Evolutionary conservation across 2,888 invertebrate species (phyloP).

Genomic region (Drosophila niveifrons): DNA sequence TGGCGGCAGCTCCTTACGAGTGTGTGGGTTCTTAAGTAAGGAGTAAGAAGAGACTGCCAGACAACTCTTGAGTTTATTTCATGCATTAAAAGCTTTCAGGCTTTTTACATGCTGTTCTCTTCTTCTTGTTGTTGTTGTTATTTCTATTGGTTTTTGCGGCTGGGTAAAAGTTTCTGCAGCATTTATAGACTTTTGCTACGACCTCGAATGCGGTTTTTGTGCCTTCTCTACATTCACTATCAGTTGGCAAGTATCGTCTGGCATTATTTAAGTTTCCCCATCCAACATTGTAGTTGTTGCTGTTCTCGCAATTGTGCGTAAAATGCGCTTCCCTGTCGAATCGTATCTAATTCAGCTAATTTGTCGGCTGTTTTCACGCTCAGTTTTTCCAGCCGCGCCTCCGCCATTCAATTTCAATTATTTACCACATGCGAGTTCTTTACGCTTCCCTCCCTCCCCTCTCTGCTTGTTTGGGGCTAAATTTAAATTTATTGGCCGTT

Average conservation of each 20-base stretch:
- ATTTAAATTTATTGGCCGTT: conserved; percentile 72
- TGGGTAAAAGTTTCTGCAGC: conserved; percentile 59
- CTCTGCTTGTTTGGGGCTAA: conserved; percentile 24
- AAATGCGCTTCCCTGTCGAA: conserved; percentile 53
- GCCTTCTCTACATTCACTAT: conserved; percentile 47
- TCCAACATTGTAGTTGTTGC: conserved; percentile 10
- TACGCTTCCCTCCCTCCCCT: background rate
- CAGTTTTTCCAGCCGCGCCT: conserved; percentile 34
- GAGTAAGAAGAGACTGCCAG: conserved; percentile 39
- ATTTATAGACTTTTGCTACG: conserved; percentile 58
- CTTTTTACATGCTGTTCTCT: conserved; percentile 29
- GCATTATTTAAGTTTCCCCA: conserved; percentile 49
- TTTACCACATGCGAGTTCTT: conserved; percentile 24
- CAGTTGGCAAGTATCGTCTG: conserved; percentile 59
- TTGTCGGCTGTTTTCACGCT: conserved; percentile 60
- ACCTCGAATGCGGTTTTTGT: conserved; percentile 46
- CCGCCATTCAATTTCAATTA: conserved; percentile 53
- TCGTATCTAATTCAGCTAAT: conserved; percentile 62
- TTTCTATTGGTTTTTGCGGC: conserved; percentile 66
- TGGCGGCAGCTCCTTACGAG: conserved; percentile 15
- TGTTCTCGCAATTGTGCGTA: conserved; percentile 55
- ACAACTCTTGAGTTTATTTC: conserved; percentile 67
- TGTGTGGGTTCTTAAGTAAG: conserved; percentile 32
- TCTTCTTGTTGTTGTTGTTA: conserved; percentile 36
- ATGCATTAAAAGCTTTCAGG: conserved; percentile 75